Evolutionary conservation across 2,888 invertebrate species (phyloP).

Genomic region (Agonopterix alstromeriana): DNA sequence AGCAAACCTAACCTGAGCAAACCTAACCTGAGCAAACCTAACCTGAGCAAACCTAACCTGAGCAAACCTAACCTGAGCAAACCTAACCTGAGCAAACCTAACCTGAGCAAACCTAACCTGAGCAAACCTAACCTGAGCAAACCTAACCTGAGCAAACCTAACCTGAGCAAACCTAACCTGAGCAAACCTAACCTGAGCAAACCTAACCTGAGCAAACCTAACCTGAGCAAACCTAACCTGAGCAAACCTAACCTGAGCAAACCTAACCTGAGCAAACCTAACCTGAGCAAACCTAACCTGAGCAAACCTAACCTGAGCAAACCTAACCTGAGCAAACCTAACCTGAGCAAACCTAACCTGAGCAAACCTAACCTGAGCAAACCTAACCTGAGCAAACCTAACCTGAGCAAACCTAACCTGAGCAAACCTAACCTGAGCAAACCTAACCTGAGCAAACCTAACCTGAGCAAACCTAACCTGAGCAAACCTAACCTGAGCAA

Average conservation of each 20-base stretch:
- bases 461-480: no score
- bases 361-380: no score
- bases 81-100: conserved; percentile 10
- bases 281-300: conserved; percentile 14
- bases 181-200: not conserved
- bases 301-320: no score
- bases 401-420: no score
- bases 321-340: no score
- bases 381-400: no score
- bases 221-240: no score
- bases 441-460: no score
- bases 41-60: conserved; percentile 7
- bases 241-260: no score
- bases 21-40: conserved; percentile 9
- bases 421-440: no score
- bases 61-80: conserved; percentile 7
- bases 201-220: not conserved
- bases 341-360: no score
- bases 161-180: conserved; percentile 13
- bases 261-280: conserved; percentile 7
- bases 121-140: conserved; percentile 13
- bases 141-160: conserved; percentile 14
- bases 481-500: no score
- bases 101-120: conserved; percentile 9
- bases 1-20: conserved; percentile 7